phyloP scores from a whole-genome alignment of 2,113 vertebrate genomes.

The Sciurus niger region DNA sequence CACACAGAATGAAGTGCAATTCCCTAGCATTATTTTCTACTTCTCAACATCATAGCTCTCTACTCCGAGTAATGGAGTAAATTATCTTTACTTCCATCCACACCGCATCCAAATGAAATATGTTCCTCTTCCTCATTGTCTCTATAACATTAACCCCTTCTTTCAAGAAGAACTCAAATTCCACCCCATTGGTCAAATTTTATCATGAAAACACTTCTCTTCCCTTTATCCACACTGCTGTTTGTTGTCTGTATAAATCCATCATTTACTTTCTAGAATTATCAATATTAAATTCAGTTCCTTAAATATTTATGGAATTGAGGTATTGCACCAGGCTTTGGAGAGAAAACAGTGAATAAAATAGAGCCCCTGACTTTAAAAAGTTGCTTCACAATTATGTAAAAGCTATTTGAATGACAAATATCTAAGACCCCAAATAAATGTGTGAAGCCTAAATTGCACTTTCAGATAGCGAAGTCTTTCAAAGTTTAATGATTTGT shows the following conservation, averaged over 20 bases:
- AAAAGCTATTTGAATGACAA: background rate
- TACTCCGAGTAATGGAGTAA: background rate
- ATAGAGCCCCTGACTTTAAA: background rate
- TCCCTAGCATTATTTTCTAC: background rate
- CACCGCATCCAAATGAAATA: background rate
- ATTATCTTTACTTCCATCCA: background rate
- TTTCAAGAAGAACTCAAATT: background rate
- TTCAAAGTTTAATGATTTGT: background rate
- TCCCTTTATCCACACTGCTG: background rate
- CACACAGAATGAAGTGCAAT: background rate
- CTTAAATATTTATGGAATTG: background rate
- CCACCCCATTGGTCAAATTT: background rate
- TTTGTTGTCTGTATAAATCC: background rate
- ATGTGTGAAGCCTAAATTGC: background rate
- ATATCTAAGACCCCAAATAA: background rate
- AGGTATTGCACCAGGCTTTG: background rate
- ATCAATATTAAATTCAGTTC: background rate
- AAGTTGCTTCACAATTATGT: background rate
- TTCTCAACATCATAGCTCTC: background rate
- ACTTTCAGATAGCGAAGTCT: background rate
- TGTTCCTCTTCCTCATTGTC: background rate
- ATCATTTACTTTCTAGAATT: background rate
- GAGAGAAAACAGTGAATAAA: constrained; percentile 3
- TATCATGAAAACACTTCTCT: background rate
- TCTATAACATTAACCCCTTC: background rate